Evolutionary conservation across 1,140 invertebrate species (phyloP), one percentile per base, ranked within the genome.

Genomic region (Myzus persicae): DNA sequence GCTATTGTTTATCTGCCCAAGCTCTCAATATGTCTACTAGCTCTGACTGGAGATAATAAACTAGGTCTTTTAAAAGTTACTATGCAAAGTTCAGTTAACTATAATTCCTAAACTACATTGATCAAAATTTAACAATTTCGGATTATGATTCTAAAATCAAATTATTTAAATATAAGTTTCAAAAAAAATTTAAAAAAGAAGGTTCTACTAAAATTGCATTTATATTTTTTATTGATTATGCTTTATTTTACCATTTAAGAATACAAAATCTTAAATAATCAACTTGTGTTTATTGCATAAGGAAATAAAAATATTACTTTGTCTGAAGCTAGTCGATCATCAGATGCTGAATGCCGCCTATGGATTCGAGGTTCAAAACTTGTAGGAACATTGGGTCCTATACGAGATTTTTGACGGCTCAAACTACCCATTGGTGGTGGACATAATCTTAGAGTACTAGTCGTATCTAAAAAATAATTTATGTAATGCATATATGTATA

Each of bases 301-400:
- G 4, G 31, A 59, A 67, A 90, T 90, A n/a, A 6, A 90, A 67
- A 42, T 42, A 84, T 91, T 85, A 91, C 93, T 51, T 93, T 91
- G 3, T 84, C 89, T 67, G 87, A 85, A 42, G 89, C 90, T 85
- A 93, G 38, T 59, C 90, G 67, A 92, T 93, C 93, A 93, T 93
- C 93, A 84, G 93, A 93, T 46, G 93, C 89, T 59, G 93, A 93
- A 76, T 93, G 93, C 14, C 93, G 85, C 36, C 92, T 88, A 91
- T 94, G 93, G 31, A 93, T 94, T 59, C 40, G 91, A 88, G 38
- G 46, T 51, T 88, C 51, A 54, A 93, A 46, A 91, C 81, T 93
- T 84, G 90, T 90, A 82, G 95, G 94, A 40, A 94, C 95, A 93
- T 95, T 95, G 22, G 95, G 95, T 88, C 95, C 95, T 84, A 95